Evolutionary conservation across 53 echinoderm and acorn worm genomes (phyloP), one percentile per base, ranked within the genome.

Genomic region (Echinarachnius parma): DNA sequence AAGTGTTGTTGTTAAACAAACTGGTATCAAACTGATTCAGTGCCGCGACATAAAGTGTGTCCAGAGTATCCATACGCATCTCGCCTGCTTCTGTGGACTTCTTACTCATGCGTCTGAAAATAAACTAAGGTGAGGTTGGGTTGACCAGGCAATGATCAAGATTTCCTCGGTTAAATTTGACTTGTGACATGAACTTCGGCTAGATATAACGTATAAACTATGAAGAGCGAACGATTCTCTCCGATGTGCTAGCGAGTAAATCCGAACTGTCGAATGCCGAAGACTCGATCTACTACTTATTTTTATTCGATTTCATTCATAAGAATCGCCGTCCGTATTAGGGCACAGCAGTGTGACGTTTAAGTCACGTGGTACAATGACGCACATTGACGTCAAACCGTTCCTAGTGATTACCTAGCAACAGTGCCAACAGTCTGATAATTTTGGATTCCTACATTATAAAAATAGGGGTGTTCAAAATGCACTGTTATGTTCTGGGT

Each of bases 21-120:
- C 87, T 84, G 34, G 80, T 81, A 76, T 87, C 92, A 74, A 83
- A 84, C 74, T 87, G 92, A 81, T 84, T 92, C 48, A 91, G 77
- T 45, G 92, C 92, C 53, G 84, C 92, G 65, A 87, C 87, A 49
- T 87, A 92, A 75, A 87, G 84, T 61, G 87, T 87, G 64, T 87
- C 92, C 81, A 87, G 77, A n/a, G n/a, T n/a, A 87, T 92, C 92
- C 92, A 87, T 92, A 81, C 92, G 92, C 92, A 92, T 92, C 81
- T 87, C 92, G 92, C 77, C 58, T 61, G 92, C 71, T 87, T 92
- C 81, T 75, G 52, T 71, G 67, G 77, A 65, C 62, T 81, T 58
- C 77, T 82, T 81, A 81, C 82, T 86, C 87, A 86, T 86, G 61
- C 82, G 87, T 78, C 79, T 72, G 57, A 72, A 39, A 57, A 70